A percentile compares a stretch with the other conserved stretches of the same genome.
Evolutionary conservation across 2,888 invertebrate species (phyloP).

Genomic region (Eupithecia subfuscata): DNA sequence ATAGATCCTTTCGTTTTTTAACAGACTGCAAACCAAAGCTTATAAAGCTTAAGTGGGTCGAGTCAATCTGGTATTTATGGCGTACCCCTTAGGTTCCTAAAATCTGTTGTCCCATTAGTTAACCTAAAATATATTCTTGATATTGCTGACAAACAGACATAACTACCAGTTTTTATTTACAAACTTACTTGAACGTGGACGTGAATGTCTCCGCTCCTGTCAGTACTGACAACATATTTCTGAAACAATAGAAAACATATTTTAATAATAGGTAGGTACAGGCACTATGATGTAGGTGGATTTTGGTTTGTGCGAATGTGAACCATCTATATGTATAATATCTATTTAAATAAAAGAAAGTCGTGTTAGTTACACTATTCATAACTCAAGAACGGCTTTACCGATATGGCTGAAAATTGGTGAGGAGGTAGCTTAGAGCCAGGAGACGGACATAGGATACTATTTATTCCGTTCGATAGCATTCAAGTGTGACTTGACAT

Average conservation of each 20-base stretch:
- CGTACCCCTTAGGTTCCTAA: background rate
- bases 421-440: too few species aligned
- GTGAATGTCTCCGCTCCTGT: slow-evolving; percentile 89
- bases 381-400: too few species aligned
- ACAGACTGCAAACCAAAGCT: too few species aligned
- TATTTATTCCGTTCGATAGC: too few species aligned
- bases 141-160: background rate
- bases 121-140: background rate
- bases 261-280: background rate
- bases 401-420: too few species aligned
- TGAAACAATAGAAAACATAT: slow-evolving; percentile 80
- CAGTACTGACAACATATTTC: slow-evolving; percentile 90
- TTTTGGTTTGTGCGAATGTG: background rate
- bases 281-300: background rate
- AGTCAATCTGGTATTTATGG: background rate
- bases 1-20: too few species aligned
- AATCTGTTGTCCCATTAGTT: background rate
- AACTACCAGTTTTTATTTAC: background rate
- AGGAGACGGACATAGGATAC: too few species aligned
- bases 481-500: too few species aligned
- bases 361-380: too few species aligned
- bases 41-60: background rate
- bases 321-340: too few species aligned
- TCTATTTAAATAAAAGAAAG: too few species aligned
- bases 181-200: slow-evolving; percentile 89